These are phyloP conservation scores for Tragelaphus buxtoni DNA, from an alignment of 2,113 vertebrate species.

Conservation along the genomic window DNA sequence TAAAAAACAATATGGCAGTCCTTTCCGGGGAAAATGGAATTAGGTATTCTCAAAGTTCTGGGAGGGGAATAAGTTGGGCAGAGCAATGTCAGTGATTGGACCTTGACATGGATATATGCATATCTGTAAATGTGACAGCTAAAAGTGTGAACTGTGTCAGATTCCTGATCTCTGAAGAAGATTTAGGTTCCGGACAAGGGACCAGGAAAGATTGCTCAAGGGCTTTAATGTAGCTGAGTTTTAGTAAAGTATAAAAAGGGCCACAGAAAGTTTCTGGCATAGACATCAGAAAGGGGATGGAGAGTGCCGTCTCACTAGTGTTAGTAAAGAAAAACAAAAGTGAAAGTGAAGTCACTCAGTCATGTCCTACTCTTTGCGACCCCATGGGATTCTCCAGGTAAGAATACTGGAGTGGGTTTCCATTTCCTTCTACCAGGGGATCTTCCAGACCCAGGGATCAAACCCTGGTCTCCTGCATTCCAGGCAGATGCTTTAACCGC, in stretches of 20 bases:
- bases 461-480: no score
- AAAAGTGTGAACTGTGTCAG: neutral
- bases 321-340: no score
- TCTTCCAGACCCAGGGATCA: no score
- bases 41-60: neutral
- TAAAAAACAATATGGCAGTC: neutral
- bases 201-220: neutral
- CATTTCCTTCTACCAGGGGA: no score
- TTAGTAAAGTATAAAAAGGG: neutral
- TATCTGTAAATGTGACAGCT: neutral
- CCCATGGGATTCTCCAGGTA: no score
- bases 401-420: no score
- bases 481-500: no score
- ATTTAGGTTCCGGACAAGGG: neutral
- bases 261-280: neutral
- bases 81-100: neutral
- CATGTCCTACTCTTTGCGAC: no score
- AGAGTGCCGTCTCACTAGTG: neutral
- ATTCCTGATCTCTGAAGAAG: neutral
- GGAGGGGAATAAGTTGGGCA: neutral
- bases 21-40: neutral
- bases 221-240: neutral
- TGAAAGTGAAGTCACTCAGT: no score
- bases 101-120: neutral
- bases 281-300: neutral